Evolutionary conservation across 2,888 invertebrate species (phyloP).

Genomic region (Cheilosia variabilis): DNA sequence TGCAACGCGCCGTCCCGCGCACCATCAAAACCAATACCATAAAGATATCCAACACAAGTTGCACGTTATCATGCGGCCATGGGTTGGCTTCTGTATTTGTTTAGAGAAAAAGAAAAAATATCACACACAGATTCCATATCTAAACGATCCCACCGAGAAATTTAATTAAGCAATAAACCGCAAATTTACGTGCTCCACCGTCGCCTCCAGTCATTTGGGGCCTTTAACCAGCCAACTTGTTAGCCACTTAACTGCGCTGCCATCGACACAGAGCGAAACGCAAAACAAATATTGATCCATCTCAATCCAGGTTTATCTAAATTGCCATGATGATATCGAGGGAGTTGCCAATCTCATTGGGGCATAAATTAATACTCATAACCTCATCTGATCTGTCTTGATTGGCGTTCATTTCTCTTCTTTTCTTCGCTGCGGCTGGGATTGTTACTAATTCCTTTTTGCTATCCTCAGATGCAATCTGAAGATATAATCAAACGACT

Average conservation of each 20-base stretch:
- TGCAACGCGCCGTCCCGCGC: conserved; percentile 23
- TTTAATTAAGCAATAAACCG: conserved; percentile 75
- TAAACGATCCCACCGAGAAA: conserved; percentile 60
- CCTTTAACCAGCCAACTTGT: conserved; percentile 4
- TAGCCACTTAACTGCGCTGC: conserved; percentile 35
- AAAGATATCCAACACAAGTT: conserved; percentile 52
- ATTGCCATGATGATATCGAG: conserved; percentile 52
- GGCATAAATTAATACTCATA: conserved; percentile 65
- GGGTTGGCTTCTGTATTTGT: conserved; percentile 61
- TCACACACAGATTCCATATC: conserved; percentile 10
- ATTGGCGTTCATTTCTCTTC: conserved; percentile 70
- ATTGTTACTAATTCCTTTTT: conserved; percentile 69
- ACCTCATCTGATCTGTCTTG: conserved; percentile 57
- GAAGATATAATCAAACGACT: conserved; percentile 49
- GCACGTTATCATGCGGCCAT: conserved; percentile 49
- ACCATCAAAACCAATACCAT: conserved; percentile 19
- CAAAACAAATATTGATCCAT: conserved; percentile 67
- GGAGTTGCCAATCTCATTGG: conserved; percentile 69
- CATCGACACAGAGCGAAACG: conserved; percentile 28
- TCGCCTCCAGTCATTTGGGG: conserved; percentile 47
- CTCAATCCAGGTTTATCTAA: conserved; percentile 62
- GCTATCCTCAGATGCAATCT: conserved; percentile 65
- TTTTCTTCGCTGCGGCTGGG: conserved; percentile 50
- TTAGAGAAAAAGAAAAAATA: background rate
- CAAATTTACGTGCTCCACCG: conserved; percentile 54